Base-by-base conservation (phyloP, 1,140 invertebrate species). In the Pollicipes pollicipes region DNA sequence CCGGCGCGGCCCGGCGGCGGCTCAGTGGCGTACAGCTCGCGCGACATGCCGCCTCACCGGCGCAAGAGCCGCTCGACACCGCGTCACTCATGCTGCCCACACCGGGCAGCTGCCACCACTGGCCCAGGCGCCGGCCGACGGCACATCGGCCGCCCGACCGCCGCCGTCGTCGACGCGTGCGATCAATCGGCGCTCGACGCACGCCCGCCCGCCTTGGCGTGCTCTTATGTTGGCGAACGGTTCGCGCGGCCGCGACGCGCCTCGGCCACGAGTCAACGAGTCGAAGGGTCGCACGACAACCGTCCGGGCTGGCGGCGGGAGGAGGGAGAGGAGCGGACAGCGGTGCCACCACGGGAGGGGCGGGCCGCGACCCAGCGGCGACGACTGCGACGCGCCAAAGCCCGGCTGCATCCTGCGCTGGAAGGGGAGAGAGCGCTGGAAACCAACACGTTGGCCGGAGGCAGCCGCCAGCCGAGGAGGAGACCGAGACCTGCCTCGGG, bases 11-110 rank as follows among this genome's bases (percentile, higher is more conserved):
- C 45, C 10, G 45, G 10, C 45, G 45, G 45, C 45, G 45, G 45
- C 45, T 58, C 45, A 21, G n/a, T n/a, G 72, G 84, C 84, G 82
- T 88, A 88, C 79, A 85, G 85, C 81, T 88, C 87, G 74, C 87
- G 84, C 78, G 87, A 88, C 87, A 88, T 74, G 63, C 68, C 73
- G 71, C 70, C 74, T n/a, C n/a, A n/a, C n/a, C n/a, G n/a, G n/a
- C 10, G 17, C 10, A 3, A 58, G 45, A 58, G 13, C 13, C 45
- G 6, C 13, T 58, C 45, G 45, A 21, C 45, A 21, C 45, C 45
- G 45, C 45, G 6, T 10, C 45, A 21, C 45, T 58, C 45, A 58
- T 58, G 17, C 45, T 58, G 45, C 45, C 45, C 13, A 21, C 45
- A 2, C 13, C 45, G 13, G 45, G 45, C 45, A n/a, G 45, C 45